Evolutionary conservation across 2,888 invertebrate species (phyloP), one percentile per base, ranked within the genome.

Genomic region (Netelia fuscicornis): DNA sequence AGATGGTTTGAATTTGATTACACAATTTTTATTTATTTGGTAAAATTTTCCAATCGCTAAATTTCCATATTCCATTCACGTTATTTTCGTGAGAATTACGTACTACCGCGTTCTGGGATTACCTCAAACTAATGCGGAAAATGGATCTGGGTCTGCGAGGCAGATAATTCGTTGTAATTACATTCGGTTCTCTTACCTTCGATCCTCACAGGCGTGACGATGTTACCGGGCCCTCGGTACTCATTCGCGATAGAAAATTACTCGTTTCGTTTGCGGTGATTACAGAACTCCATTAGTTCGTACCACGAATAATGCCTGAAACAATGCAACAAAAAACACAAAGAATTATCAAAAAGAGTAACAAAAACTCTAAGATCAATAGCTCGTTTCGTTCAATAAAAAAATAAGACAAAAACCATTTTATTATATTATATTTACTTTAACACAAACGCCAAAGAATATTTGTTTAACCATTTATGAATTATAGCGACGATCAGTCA

Each of bases 101-200:
- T 48, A 11, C 13, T 48, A 13, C 13, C 48, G 3, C 13, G 13
- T 48, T 13, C 48, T 48, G 11, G 13, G 13, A 48, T 10, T 48
- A 13, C 13, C 13, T 48, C 48, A 3, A 48, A 0, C 13, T 48
- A 13, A 48, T 48, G 11, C 37, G 8, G 37, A 37, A 37, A 13
- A 48, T 48, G 13, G 13, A 48, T 10, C 13, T 13, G 13, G 13
- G 23, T 58, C 6, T 23, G 17, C 2, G 17, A 17, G 17, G 56
- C 56, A 8, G 56, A 58, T 58, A 5, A 58, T 62, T 62, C 6
- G 25, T 30, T 25, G 9, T 62, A 25, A 62, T 58, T 58, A 20
- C 11, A 62, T 25, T 30, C 13, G 25, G 30, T 62, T 62, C 25
- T 25, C 62, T 62, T 10, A 62, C 62, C 62, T 58, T 62, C 30